phyloP scores from a whole-genome alignment of 2,113 vertebrate species.

The Paratilapia polleni region DNA sequence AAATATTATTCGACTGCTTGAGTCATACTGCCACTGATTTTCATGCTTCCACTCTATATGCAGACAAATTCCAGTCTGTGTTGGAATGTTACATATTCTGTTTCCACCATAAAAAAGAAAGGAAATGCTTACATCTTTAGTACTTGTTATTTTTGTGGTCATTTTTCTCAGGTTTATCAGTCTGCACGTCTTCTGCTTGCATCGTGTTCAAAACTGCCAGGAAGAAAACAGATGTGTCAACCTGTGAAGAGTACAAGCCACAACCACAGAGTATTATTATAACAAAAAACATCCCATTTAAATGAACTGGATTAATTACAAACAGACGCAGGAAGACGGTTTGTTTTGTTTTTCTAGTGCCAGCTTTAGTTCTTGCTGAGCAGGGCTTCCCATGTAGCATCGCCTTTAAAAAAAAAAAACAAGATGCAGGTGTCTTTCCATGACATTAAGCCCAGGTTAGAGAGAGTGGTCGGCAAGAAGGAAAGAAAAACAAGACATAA shows the following conservation, averaged over 20 bases:
- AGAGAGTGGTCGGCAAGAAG: not conserved
- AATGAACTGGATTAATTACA: slow-evolving; percentile 36
- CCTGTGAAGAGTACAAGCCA: not conserved
- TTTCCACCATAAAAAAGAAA: slow-evolving; percentile 10
- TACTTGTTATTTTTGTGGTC: slow-evolving; percentile 3
- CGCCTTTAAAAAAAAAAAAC: slow-evolving; percentile 56
- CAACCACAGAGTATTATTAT: slow-evolving; percentile 12
- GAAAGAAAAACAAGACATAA: slow-evolving; percentile 1
- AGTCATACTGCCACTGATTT: not conserved
- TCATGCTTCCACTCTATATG: slow-evolving; percentile 23
- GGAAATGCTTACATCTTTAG: not conserved
- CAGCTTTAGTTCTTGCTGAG: slow-evolving; percentile 53
- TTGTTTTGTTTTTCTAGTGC: slow-evolving; percentile 67
- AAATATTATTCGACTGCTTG: slow-evolving; percentile 25
- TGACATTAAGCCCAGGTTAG: slow-evolving; percentile 53
- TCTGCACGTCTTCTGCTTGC: not conserved
- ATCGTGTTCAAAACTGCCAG: slow-evolving; percentile 24
- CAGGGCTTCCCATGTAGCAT: slow-evolving; percentile 60
- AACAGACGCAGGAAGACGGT: slow-evolving; percentile 80
- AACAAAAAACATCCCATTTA: slow-evolving; percentile 32
- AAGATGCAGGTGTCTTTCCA: slow-evolving; percentile 55
- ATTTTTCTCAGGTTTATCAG: slow-evolving; percentile 6
- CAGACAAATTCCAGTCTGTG: slow-evolving; percentile 25
- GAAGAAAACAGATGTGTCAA: slow-evolving; percentile 14
- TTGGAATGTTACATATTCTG: slow-evolving; percentile 61